phyloP scores from a whole-genome alignment of 2,797 vertebrate genomes.

The Aldrovandia affinis region DNA sequence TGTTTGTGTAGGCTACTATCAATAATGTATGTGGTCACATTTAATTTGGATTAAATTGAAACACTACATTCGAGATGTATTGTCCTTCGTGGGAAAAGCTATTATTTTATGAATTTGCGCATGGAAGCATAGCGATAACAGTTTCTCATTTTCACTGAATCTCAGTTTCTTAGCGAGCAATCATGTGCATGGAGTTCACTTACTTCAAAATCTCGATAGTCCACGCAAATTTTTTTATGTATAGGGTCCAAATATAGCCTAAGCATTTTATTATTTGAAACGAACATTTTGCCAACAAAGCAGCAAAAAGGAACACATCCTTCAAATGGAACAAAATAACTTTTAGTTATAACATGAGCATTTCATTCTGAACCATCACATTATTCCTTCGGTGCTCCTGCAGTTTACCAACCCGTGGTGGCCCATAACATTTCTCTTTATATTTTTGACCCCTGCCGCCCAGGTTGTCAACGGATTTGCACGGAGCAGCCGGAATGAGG shows the following conservation, averaged over 20 bases:
- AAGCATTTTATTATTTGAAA: background rate
- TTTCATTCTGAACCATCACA: background rate
- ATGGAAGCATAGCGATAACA: background rate
- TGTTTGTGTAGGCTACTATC: background rate
- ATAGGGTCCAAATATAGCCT: background rate
- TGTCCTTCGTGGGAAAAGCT: background rate
- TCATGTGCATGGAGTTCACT: no score
- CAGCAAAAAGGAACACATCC: background rate
- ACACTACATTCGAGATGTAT: background rate
- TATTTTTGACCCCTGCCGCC: constrained; percentile 33
- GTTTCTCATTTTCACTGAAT: no score
- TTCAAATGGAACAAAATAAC: background rate
- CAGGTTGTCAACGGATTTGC: constrained; percentile 58
- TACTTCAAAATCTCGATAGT: background rate
- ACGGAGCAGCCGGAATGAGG: constrained; percentile 82
- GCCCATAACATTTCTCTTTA: background rate
- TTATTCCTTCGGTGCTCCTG: background rate
- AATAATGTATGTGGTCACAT: background rate
- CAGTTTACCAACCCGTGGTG: background rate
- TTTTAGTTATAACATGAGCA: background rate
- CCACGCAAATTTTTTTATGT: background rate
- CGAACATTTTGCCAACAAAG: background rate
- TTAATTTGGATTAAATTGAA: background rate
- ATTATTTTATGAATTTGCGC: background rate
- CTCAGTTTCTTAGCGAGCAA: background rate